These are phyloP conservation scores for Grapholita molesta DNA, from an alignment of 1,140 invertebrate genomes.

Conservation along the genomic window DNA sequence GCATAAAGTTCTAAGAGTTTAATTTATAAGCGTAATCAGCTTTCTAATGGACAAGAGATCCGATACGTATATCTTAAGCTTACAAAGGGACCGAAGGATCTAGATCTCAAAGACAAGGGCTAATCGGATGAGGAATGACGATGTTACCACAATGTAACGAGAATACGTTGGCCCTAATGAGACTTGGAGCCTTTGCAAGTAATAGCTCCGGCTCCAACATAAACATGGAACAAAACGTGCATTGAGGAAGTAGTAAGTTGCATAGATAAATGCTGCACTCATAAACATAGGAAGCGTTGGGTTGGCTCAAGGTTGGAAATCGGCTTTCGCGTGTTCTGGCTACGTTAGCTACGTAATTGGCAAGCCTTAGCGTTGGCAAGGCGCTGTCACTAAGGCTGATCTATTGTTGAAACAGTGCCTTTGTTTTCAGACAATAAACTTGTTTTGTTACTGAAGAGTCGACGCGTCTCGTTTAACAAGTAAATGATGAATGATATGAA, in stretches of 20 bases:
- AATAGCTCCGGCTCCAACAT: conserved; percentile 50
- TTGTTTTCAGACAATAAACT: conserved; percentile 69
- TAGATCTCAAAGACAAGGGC: background rate
- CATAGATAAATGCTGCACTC: conserved; percentile 64
- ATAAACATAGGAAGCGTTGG: conserved; percentile 54
- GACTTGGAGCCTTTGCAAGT: conserved; percentile 49
- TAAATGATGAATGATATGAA: conserved; percentile 47
- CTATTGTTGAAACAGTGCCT: conserved; percentile 46
- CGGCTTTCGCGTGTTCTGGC: conserved; percentile 58
- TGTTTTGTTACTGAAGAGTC: conserved; percentile 59
- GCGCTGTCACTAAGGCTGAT: conserved; percentile 52
- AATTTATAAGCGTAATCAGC: background rate
- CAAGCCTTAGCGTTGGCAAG: conserved; percentile 37
- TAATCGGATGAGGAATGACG: conserved; percentile 7
- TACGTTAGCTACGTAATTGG: conserved; percentile 67
- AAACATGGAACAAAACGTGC: conserved; percentile 72
- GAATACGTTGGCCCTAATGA: conserved; percentile 55
- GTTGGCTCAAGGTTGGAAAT: conserved; percentile 57
- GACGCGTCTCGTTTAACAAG: conserved; percentile 28
- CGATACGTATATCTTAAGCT: background rate
- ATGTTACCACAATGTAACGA: conserved; percentile 13
- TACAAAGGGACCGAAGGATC: background rate
- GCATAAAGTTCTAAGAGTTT: background rate
- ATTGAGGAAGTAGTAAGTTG: conserved; percentile 65
- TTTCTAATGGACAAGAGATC: background rate